These are phyloP conservation scores for Drosophila melanosoma DNA, from an alignment of 2,888 invertebrate genomes.

Conservation along the genomic window DNA sequence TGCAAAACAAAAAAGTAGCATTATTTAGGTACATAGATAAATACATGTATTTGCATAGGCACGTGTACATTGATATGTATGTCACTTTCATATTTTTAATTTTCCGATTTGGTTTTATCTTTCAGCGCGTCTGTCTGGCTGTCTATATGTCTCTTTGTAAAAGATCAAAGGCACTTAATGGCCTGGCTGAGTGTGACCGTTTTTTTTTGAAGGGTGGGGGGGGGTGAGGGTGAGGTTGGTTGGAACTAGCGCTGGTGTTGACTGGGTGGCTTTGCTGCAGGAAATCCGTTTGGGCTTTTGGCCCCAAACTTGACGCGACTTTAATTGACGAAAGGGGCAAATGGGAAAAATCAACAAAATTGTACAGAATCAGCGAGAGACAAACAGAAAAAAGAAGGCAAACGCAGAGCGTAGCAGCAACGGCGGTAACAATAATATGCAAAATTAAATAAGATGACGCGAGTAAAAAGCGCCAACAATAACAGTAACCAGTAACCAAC, in stretches of 20 bases:
- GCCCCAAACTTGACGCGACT: constrained; percentile 64
- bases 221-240: not conserved
- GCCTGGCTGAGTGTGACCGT: constrained; percentile 53
- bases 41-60: not conserved
- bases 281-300: constrained; percentile 60
- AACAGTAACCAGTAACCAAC: constrained; percentile 51
- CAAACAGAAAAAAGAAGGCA: constrained; percentile 30
- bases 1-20: constrained; percentile 31
- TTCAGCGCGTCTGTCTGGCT: not conserved
- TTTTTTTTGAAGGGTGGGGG: constrained; percentile 11
- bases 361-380: constrained; percentile 59
- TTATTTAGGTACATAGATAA: not conserved
- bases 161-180: constrained; percentile 80
- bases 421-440: constrained; percentile 64
- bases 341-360: constrained; percentile 67
- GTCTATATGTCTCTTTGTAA: constrained; percentile 49
- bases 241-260: constrained; percentile 6
- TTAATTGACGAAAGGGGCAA: constrained; percentile 69
- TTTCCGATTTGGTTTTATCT: constrained; percentile 42
- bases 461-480: constrained; percentile 57
- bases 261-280: constrained; percentile 47
- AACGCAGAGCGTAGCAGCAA: constrained; percentile 52
- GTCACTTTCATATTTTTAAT: constrained; percentile 24
- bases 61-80: not conserved
- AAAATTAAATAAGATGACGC: constrained; percentile 79